These are phyloP conservation scores for Pecten maximus DNA, from an alignment of 2,888 invertebrate species.

Conservation along the genomic window DNA sequence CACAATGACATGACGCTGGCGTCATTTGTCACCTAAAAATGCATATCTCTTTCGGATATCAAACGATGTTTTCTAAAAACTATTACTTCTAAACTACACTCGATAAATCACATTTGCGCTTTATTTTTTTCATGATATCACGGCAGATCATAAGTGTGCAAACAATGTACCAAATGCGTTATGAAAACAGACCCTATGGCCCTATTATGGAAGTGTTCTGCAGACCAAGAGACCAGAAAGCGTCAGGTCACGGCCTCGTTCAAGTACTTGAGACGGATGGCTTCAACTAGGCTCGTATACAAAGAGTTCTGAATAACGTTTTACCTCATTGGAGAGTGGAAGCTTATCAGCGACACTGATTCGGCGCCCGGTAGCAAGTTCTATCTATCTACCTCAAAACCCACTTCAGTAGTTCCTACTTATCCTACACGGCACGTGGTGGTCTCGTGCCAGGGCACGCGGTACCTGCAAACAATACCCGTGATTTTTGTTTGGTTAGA, in stretches of 20 bases:
- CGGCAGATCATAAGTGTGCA: not conserved
- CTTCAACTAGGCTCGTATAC: not conserved
- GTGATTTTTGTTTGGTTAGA: not conserved
- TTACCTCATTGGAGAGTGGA: not conserved
- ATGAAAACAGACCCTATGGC: not conserved
- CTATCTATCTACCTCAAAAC: not conserved
- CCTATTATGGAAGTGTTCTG: not conserved
- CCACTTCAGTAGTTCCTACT: not conserved
- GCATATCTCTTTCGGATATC: constrained; percentile 11
- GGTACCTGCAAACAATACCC: constrained; percentile 15
- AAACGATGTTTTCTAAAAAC: constrained; percentile 32
- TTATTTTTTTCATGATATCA: not conserved
- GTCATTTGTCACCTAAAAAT: not conserved
- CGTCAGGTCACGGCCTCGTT: constrained; percentile 10
- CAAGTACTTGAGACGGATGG: not conserved
- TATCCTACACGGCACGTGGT: constrained; percentile 7
- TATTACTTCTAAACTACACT: constrained; percentile 12
- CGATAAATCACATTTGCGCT: not conserved
- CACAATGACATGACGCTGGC: not conserved
- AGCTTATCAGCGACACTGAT: constrained; percentile 28
- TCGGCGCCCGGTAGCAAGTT: not conserved
- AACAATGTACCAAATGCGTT: constrained; percentile 3
- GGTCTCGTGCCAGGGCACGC: constrained; percentile 32
- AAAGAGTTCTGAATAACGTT: not conserved
- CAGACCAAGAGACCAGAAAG: not conserved